A percentile compares a stretch with the other conserved stretches of the same genome.
phyloP scores from a whole-genome alignment of 2,888 invertebrate species.

The Drosophila glabriapex region DNA sequence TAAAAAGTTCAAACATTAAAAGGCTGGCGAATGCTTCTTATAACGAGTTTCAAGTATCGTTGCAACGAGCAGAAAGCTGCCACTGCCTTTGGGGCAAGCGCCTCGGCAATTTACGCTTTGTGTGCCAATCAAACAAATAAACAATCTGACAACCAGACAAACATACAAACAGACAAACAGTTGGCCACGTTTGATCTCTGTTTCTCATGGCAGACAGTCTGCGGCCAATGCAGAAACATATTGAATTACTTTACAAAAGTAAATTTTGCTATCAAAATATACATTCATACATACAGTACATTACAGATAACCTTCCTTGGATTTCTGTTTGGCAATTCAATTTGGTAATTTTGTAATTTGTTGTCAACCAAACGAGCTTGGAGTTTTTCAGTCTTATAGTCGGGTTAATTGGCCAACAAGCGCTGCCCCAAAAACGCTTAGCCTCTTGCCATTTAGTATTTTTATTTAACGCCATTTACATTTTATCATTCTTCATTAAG shows the following conservation, averaged over 20 bases:
- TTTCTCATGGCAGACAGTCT: constrained; percentile 25
- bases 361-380: constrained; percentile 57
- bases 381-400: no score
- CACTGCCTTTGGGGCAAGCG: constrained; percentile 26
- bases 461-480: constrained; percentile 70
- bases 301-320: constrained; percentile 1
- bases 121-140: constrained; percentile 71
- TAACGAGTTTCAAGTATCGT: constrained; percentile 69
- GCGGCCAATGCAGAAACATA: constrained; percentile 72
- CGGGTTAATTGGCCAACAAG: constrained; percentile 47
- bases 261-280: constrained; percentile 29
- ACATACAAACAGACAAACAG: constrained; percentile 1
- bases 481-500: constrained; percentile 72
- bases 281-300: not conserved
- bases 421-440: constrained; percentile 39
- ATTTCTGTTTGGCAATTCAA: constrained; percentile 39
- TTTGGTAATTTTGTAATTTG: constrained; percentile 78
- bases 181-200: constrained; percentile 45
- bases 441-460: constrained; percentile 64
- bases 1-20: constrained; percentile 79
- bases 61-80: constrained; percentile 26
- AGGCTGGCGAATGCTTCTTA: constrained; percentile 59
- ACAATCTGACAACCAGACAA: constrained; percentile 36
- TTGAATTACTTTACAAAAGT: constrained; percentile 68
- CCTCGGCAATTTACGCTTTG: constrained; percentile 56